Evolutionary conservation across 2,888 invertebrate species (phyloP).

Genomic region (Pyrochroa serraticornis): DNA sequence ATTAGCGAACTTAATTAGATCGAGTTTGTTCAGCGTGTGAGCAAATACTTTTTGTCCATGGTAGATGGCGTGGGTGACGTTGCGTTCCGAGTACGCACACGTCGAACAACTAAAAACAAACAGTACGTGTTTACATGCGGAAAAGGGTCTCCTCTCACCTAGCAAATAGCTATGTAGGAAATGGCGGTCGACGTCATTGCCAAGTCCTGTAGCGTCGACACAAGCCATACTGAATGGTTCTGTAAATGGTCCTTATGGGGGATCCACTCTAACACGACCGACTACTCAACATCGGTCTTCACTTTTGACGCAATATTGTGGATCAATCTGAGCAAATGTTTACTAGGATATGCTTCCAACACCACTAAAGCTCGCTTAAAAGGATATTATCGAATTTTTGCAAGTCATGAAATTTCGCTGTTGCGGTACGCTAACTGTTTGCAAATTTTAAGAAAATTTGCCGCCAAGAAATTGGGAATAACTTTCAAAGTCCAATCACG

Average conservation of each 20-base stretch:
- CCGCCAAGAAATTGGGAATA: no score
- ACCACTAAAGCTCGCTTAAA: background rate
- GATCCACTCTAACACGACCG: conserved; percentile 23
- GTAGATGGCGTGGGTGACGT: no score
- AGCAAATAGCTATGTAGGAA: conserved; percentile 23
- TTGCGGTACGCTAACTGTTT: no score
- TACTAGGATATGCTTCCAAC: conserved; percentile 14
- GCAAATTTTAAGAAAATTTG: no score
- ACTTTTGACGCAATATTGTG: conserved; percentile 17
- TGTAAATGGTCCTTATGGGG: conserved; percentile 20
- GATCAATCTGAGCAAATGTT: conserved; percentile 24
- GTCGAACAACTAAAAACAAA: conserved; percentile 20
- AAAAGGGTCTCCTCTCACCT: conserved; percentile 20
- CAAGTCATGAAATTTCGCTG: no score
- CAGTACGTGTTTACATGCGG: conserved; percentile 24
- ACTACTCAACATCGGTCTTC: conserved; percentile 25
- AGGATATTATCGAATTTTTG: no score
- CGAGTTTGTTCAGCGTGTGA: no score
- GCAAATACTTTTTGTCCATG: no score
- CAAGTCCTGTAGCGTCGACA: conserved; percentile 22
- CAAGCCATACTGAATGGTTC: conserved; percentile 18
- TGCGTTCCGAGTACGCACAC: conserved; percentile 1
- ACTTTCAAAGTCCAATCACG: no score
- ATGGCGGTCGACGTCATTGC: conserved; percentile 21
- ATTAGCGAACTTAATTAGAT: no score